Conservation (phyloP, 2,113 vertebrate species). For the Pseudopipra pipra region DNA sequence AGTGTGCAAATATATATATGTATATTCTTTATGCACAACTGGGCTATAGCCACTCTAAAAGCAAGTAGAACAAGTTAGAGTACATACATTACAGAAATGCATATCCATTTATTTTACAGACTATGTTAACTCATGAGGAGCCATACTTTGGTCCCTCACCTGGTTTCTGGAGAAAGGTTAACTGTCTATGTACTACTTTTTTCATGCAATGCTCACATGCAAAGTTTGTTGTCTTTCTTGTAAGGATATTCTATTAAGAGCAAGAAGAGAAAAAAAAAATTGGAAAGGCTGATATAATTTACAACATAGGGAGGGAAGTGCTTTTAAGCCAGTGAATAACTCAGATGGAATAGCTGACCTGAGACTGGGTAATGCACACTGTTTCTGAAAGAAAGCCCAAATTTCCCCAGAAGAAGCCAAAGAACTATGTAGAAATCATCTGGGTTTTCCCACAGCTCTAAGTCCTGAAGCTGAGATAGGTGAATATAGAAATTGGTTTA, state of each 20-base stretch:
- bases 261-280: background rate
- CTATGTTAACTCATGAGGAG: background rate
- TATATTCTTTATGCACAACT: background rate
- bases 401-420: background rate
- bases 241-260: background rate
- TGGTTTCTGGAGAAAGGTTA: background rate
- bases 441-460: background rate
- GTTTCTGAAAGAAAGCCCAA: conserved; percentile 8
- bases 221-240: background rate
- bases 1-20: background rate
- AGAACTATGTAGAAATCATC: background rate
- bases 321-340: conserved; percentile 15
- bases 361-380: background rate
- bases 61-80: conserved; percentile 8
- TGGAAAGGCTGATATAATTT: background rate
- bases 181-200: background rate
- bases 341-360: conserved; percentile 19
- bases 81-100: background rate
- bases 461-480: background rate
- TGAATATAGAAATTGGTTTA: background rate
- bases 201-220: fast-evolving
- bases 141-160: background rate
- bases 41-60: background rate
- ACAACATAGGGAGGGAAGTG: background rate
- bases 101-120: background rate